Percentiles rank a stretch among this genome's conserved stretches.
Conservation (phyloP, 2,797 vertebrate species). For the Momotus momota region DNA sequence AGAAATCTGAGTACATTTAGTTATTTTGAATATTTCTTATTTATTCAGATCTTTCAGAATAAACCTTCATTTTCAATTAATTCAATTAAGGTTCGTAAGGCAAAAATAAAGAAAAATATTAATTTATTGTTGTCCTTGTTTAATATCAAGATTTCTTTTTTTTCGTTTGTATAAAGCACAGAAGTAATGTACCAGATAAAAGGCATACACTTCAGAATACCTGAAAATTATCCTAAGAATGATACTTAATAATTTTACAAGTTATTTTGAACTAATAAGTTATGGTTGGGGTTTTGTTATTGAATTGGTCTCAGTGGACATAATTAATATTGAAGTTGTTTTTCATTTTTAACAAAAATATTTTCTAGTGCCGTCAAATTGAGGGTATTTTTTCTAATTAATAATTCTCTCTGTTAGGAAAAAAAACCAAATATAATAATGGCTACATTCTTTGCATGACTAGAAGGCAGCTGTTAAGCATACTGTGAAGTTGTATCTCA, state of each 20-base stretch:
- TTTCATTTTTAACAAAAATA: slow-evolving; percentile 62
- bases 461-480: slow-evolving; percentile 36
- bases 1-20: background rate
- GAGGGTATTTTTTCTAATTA: slow-evolving; percentile 68
- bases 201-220: background rate
- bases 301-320: slow-evolving; percentile 66
- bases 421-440: slow-evolving; percentile 39
- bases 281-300: background rate
- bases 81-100: background rate
- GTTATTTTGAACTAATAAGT: slow-evolving; percentile 58
- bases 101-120: background rate
- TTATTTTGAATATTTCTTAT: background rate
- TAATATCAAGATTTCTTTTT: slow-evolving; percentile 1
- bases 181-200: background rate
- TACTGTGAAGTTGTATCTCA: background rate
- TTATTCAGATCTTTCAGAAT: background rate
- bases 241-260: slow-evolving; percentile 18
- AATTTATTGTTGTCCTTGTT: background rate
- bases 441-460: slow-evolving; percentile 24
- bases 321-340: slow-evolving; percentile 75
- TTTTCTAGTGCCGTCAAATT: slow-evolving; percentile 37
- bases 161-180: background rate
- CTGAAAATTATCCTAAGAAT: background rate
- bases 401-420: slow-evolving; percentile 62
- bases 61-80: background rate